Percentiles rank a stretch among this genome's conserved stretches.
Conservation (phyloP, 2,113 vertebrate species). For the Syngnathus scovelli region DNA sequence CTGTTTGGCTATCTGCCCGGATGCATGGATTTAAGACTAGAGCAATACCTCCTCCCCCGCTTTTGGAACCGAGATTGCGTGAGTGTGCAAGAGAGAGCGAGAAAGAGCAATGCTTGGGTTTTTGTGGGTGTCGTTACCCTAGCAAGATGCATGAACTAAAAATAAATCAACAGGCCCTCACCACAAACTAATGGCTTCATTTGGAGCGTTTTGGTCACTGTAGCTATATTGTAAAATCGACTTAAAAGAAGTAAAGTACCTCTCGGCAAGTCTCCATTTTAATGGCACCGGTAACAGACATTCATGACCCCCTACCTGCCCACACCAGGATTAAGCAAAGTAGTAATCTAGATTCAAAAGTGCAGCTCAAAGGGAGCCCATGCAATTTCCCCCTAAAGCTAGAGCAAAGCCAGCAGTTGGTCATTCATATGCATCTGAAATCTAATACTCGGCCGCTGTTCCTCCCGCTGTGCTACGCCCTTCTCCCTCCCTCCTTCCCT, state of each 20-base stretch:
- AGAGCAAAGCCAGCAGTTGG: slow-evolving; percentile 63
- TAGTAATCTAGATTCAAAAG: slow-evolving; percentile 63
- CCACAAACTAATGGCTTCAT: not conserved
- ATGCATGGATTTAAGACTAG: slow-evolving; percentile 60
- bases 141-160: slow-evolving; percentile 2
- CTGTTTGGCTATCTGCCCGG: slow-evolving; percentile 60
- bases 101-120: slow-evolving; percentile 13
- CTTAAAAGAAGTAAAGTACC: slow-evolving; percentile 11
- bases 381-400: slow-evolving; percentile 63
- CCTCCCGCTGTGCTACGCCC: slow-evolving; percentile 57
- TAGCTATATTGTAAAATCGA: not conserved
- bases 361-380: slow-evolving; percentile 61
- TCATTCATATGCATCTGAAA: slow-evolving; percentile 77
- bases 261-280: slow-evolving; percentile 51
- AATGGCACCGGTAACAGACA: slow-evolving; percentile 58
- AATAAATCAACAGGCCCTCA: slow-evolving; percentile 5
- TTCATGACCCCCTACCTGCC: slow-evolving; percentile 52
- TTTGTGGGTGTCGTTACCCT: slow-evolving; percentile 4
- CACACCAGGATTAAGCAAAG: slow-evolving; percentile 52
- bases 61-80: slow-evolving; percentile 20
- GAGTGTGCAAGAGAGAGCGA: slow-evolving; percentile 10
- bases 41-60: slow-evolving; percentile 19
- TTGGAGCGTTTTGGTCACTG: not conserved
- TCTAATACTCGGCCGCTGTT: slow-evolving; percentile 69
- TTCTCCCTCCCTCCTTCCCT: slow-evolving; percentile 63